A percentile compares a stretch with the other conserved stretches of the same genome.
These are phyloP conservation scores for Leucophenga maculata DNA, from an alignment of 2,888 invertebrate species.

Conservation along the genomic window DNA sequence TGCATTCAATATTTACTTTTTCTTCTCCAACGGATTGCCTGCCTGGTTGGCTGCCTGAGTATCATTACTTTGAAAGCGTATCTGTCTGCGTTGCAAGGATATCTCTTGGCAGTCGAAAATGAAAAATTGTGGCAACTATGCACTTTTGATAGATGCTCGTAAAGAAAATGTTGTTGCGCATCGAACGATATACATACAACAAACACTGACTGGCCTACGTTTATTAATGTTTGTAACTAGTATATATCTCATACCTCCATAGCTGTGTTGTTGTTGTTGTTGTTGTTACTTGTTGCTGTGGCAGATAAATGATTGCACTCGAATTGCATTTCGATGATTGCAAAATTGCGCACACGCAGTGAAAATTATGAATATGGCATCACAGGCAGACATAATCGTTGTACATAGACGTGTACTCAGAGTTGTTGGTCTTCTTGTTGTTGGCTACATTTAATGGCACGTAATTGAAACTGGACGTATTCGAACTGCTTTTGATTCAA, in stretches of 20 bases:
- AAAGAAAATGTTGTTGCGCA: background rate
- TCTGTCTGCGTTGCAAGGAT: constrained; percentile 14
- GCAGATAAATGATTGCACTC: constrained; percentile 63
- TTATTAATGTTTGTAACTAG: background rate
- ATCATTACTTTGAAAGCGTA: too few species aligned
- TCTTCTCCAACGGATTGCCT: background rate
- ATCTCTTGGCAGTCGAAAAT: constrained; percentile 39
- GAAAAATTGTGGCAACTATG: constrained; percentile 55
- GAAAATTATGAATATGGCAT: constrained; percentile 36
- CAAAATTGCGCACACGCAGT: constrained; percentile 48
- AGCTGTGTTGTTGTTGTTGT: constrained; percentile 39
- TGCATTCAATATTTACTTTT: background rate
- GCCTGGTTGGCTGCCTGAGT: background rate
- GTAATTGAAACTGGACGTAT: constrained; percentile 42
- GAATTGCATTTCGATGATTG: constrained; percentile 65
- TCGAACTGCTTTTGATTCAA: too few species aligned
- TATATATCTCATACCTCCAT: constrained; percentile 38
- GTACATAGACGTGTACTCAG: constrained; percentile 22
- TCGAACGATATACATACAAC: background rate
- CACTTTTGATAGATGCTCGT: constrained; percentile 23
- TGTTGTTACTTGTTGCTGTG: constrained; percentile 31
- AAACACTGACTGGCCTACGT: background rate
- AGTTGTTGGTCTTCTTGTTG: background rate
- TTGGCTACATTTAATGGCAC: constrained; percentile 41
- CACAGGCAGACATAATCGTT: constrained; percentile 15